Conservation (phyloP, 2,113 vertebrate species). For the Piaya cayana region DNA sequence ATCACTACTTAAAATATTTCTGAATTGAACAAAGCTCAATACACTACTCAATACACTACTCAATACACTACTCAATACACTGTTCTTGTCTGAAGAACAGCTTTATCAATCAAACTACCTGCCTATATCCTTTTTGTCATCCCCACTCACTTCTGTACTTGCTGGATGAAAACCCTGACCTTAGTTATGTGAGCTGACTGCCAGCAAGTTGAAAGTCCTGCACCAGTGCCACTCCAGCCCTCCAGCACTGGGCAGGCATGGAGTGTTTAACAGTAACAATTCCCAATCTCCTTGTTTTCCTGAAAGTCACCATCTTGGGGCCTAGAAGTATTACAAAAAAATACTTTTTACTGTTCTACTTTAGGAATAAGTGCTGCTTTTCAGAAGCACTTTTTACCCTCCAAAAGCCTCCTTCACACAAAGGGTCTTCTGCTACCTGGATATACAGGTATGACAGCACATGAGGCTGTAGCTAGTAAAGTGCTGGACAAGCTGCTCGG, state of each 20-base stretch:
- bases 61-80: accelerated
- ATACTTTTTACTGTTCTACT: neutral
- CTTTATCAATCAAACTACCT: neutral
- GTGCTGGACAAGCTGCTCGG: neutral
- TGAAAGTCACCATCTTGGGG: accelerated
- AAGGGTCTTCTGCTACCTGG: neutral
- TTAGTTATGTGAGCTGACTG: accelerated
- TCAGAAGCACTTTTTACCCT: neutral
- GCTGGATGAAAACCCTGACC: neutral
- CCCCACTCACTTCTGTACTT: neutral
- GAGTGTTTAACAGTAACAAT: neutral
- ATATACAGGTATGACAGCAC: accelerated
- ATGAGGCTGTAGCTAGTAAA: neutral
- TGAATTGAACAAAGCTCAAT: neutral
- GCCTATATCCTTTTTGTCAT: neutral
- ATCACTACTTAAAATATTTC: neutral
- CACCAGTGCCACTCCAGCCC: neutral
- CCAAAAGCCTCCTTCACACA: neutral
- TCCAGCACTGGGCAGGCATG: neutral
- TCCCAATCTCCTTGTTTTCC: neutral
- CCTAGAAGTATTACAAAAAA: neutral
- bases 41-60: neutral
- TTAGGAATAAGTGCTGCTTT: neutral
- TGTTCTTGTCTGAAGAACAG: neutral
- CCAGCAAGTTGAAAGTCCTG: neutral